Base-by-base conservation (phyloP, 2,113 vertebrate genomes). In the Stercorarius parasiticus region DNA sequence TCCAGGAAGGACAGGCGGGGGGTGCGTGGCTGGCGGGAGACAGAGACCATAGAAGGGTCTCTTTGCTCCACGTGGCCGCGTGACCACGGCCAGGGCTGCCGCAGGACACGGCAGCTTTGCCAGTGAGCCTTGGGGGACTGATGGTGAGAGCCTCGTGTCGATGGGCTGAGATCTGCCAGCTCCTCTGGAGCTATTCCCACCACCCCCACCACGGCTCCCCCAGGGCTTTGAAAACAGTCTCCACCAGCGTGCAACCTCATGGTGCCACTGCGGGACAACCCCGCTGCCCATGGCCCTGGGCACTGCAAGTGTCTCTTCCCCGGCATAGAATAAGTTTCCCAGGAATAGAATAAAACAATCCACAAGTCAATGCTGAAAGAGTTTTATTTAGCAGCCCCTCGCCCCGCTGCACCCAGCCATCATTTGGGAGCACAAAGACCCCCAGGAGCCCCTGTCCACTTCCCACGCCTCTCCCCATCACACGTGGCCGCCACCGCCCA, bases 321-420 rank as follows among this genome's bases (percentile, higher is more conserved):
- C 3, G 3, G 16, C 18, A 45, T 5, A 15, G 45, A 45, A 45
- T 45, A 19, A 45, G 45, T 45, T 45, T 45, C 62, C 71, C 42
- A 49, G 36, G 30, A 92, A 91, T 0, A 50, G 25, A 81, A 67
- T 66, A 7, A 89, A 95, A 82, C 69, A 42, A 10, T 38, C 69
- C 61, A 79, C 77, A 26, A 72, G 50, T 65, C 49, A 43, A n/a
- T 10, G 38, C 26, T 2, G 2, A 30, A 82, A 79, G 22, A 80
- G 52, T 66, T 97, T 97, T 97, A 97, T 97, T 97, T 15, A 56
- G 53, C 42, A 69, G 42, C 53, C 25, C 23, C 72, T 49, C 4
- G 0, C 26, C 40, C 69, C 0, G 0, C 23, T 30, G 71, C 58
- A 21, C 23, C 12, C 66, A 23, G n/a, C 30, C 25, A 17, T 3